Conservation (phyloP, 2,113 vertebrate species). For the Microtus oregoni region DNA sequence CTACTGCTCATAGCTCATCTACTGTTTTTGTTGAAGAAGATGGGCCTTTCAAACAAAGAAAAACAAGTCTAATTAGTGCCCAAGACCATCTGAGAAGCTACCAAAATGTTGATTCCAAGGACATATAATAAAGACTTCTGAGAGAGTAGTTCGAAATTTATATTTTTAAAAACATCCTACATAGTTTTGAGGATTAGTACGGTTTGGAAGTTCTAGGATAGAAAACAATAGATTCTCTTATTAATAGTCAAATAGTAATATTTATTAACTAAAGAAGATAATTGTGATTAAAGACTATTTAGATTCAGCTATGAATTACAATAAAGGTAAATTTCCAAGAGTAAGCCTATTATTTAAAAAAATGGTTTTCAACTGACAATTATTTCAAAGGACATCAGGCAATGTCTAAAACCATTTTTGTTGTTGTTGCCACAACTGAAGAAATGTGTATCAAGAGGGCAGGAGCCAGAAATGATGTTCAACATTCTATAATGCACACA, state of each 20-base stretch:
- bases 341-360: neutral
- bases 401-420: slow-evolving; percentile 47
- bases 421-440: neutral
- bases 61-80: slow-evolving; percentile 5
- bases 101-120: slow-evolving; percentile 13
- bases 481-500: neutral
- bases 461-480: slow-evolving; percentile 13
- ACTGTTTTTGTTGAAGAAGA: slow-evolving; percentile 37
- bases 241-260: slow-evolving; percentile 5
- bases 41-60: slow-evolving; percentile 52
- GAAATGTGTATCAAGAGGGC: neutral
- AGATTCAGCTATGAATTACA: slow-evolving; percentile 43
- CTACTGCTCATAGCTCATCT: slow-evolving; percentile 36
- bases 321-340: slow-evolving; percentile 42
- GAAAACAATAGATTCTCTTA: slow-evolving; percentile 51
- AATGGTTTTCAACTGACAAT: slow-evolving; percentile 43
- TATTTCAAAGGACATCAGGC: slow-evolving; percentile 5
- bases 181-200: slow-evolving; percentile 22
- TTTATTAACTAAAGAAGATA: slow-evolving; percentile 50
- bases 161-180: slow-evolving; percentile 26
- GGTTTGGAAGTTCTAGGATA: slow-evolving; percentile 40
- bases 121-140: neutral
- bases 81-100: neutral
- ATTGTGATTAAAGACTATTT: slow-evolving; percentile 47
- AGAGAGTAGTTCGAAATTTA: neutral